Evolutionary conservation across 2,888 invertebrate genomes (phyloP), one percentile per base, ranked within the genome.

Genomic region (Ernsta delagoae): DNA sequence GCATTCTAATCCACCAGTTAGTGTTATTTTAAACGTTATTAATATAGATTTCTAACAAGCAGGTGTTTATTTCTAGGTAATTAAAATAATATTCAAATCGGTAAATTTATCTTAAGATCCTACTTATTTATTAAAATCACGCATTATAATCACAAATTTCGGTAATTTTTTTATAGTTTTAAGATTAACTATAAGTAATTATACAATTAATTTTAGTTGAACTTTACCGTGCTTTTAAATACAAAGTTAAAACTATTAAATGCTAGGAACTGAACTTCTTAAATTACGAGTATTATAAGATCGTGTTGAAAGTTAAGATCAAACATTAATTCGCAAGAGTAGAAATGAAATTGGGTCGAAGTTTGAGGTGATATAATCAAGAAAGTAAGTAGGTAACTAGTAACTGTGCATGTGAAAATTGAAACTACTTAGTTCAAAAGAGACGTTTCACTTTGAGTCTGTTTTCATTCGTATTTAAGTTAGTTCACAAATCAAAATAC

Each of bases 301-400:
- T 53, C 43, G 9, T 41, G 12, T 24, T 24, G 5, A 43, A 59
- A 59, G 43, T 60, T 43, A 43, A 45, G 39, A 31, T 60, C 31
- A 43, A 60, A 60, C 43, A 60, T 60, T 60, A 60, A 60, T 45
- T 45, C 11, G 45, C 60, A 4, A 45, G 60, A 6, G 16, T 45
- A 31, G 34, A n/a, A 48, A 61, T 61, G 7, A 61, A 61, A 34
- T 50, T 50, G 36, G 48, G n/a, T 50, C 61, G 8, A 12, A 50
- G 50, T 61, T 50, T 61, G 3, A 48, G 48, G 12, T 48, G 48
- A 48, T 12, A 48, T 16, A 12, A 48, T 16, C 48, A 48, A 48
- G 48, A 48, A 48, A 48, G 48, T n/a, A 12, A 48, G 48, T 48
- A 24, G 24, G 1, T 24, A 24, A 24, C 24, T 24, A 24, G 1